A percentile compares a stretch with the other conserved stretches of the same genome.
Conservation (phyloP, 2,888 invertebrate species). For the Hydropsyche betteni region DNA sequence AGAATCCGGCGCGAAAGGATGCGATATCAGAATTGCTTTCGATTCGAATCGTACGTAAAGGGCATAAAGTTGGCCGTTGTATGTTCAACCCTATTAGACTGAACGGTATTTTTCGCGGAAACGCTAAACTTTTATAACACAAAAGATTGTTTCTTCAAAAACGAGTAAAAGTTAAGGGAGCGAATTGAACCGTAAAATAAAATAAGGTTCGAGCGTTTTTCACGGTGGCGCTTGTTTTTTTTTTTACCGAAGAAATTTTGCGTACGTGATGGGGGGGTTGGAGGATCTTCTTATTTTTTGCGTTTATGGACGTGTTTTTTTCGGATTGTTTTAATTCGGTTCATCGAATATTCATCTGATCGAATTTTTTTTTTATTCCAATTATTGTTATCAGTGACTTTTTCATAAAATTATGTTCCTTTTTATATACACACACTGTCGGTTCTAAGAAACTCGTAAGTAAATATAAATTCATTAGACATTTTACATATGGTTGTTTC, state of each 20-base stretch:
- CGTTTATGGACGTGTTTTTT: too few relatives aligned
- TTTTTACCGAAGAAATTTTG: not conserved
- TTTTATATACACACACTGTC: too few relatives aligned
- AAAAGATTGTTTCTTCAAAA: slow-evolving; percentile 33
- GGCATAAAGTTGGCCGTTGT: slow-evolving; percentile 31
- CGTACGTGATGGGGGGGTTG: too few relatives aligned
- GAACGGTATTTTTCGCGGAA: slow-evolving; percentile 29
- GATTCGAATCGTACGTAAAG: slow-evolving; percentile 28
- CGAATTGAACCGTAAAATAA: slow-evolving; percentile 33
- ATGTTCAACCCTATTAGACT: slow-evolving; percentile 31
- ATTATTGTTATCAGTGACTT: too few relatives aligned
- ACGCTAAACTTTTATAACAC: slow-evolving; percentile 33
- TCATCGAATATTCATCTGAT: too few relatives aligned
- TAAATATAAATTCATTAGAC: too few relatives aligned
- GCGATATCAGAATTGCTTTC: slow-evolving; percentile 23
- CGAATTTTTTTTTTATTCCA: too few relatives aligned
- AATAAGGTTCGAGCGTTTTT: slow-evolving; percentile 18
- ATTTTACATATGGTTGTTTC: too few relatives aligned
- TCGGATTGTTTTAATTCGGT: too few relatives aligned
- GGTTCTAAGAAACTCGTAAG: too few relatives aligned
- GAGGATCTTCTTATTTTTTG: too few relatives aligned
- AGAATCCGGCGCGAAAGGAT: not conserved
- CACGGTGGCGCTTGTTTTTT: slow-evolving; percentile 3
- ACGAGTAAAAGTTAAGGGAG: slow-evolving; percentile 33
- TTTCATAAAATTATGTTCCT: too few relatives aligned